Percentiles rank a stretch among this genome's conserved stretches.
Conservation (phyloP, 1,140 invertebrate genomes). For the Belonocnema kinseyi region DNA sequence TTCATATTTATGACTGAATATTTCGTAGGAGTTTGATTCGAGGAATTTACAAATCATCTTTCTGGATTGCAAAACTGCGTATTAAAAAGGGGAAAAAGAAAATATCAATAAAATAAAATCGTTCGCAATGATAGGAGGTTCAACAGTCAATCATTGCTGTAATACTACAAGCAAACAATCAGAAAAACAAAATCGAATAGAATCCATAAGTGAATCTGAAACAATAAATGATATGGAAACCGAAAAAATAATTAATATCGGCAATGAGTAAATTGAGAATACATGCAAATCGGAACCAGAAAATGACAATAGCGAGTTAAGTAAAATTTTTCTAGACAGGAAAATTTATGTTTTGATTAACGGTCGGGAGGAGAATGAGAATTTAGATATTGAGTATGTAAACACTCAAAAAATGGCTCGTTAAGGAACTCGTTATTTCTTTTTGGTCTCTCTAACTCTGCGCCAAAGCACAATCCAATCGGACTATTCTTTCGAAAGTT, state of each 20-base stretch:
- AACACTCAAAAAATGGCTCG: not conserved
- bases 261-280: no score
- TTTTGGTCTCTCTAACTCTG: no score
- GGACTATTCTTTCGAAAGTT: no score
- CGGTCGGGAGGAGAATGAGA: not conserved
- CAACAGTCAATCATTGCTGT: not conserved
- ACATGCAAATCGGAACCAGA: no score
- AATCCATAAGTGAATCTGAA: not conserved
- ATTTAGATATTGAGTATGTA: not conserved
- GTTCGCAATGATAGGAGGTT: not conserved
- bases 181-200: not conserved
- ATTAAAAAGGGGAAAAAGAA: not conserved
- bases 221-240: no score
- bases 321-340: no score
- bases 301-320: no score
- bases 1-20: slow-evolving; percentile 12
- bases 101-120: not conserved
- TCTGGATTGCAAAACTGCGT: slow-evolving; percentile 9
- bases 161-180: not conserved
- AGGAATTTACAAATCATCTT: slow-evolving; percentile 15
- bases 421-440: no score
- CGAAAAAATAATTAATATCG: no score
- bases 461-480: no score
- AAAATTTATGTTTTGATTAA: not conserved
- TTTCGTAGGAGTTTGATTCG: not conserved